phyloP scores from a whole-genome alignment of 2,113 vertebrate genomes.

The Campylorhamphus procurvoides region DNA sequence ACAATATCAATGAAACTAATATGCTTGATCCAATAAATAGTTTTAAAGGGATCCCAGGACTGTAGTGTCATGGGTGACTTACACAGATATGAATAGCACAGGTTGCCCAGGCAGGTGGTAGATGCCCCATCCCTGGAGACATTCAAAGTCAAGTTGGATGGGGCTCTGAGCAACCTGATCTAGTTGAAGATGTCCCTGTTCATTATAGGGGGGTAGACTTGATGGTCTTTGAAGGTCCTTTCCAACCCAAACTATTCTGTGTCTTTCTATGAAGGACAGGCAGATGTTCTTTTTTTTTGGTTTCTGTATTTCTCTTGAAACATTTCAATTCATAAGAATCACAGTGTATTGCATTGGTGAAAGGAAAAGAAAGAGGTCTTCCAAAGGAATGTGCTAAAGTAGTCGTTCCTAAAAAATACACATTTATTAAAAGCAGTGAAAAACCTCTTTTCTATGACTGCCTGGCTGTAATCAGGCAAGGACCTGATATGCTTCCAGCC shows the following conservation, averaged over 20 bases:
- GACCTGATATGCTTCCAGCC: neutral
- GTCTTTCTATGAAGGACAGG: neutral
- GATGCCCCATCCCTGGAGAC: neutral
- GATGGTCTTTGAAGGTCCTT: neutral
- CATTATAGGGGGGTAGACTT: neutral
- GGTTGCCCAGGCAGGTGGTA: neutral
- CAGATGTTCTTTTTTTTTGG: neutral
- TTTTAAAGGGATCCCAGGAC: neutral
- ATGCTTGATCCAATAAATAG: neutral
- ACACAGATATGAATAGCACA: neutral
- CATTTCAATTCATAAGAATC: neutral
- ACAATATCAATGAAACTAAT: neutral
- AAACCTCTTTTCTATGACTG: neutral
- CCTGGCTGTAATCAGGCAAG: neutral
- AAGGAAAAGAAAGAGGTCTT: neutral
- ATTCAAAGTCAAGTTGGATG: neutral
- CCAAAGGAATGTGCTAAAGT: neutral
- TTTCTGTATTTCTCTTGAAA: neutral
- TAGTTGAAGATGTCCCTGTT: neutral
- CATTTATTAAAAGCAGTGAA: neutral
- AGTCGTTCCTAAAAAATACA: neutral
- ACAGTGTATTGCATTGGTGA: neutral
- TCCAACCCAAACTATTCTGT: neutral
- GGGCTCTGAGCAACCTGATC: neutral
- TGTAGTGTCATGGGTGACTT: fast-evolving